phyloP scores from a whole-genome alignment of 1,140 invertebrate genomes.

The Paraescarpia echinospica region DNA sequence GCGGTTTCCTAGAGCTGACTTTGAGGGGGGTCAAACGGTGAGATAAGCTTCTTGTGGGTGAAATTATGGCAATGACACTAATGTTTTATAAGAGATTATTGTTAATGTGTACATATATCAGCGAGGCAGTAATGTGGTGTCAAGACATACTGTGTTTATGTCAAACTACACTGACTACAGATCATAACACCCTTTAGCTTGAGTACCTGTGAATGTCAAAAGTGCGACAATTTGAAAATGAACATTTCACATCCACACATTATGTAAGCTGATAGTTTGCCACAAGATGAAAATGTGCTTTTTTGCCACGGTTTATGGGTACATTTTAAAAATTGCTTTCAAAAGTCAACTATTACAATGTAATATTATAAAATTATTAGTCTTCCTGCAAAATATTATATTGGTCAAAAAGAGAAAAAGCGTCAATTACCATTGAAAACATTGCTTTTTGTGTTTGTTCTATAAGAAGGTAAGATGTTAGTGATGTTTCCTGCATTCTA shows the following conservation, averaged over 20 bases:
- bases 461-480: no score
- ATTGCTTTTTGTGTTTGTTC: no score
- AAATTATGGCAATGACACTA: background rate
- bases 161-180: background rate
- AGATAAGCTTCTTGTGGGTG: background rate
- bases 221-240: background rate
- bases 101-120: background rate
- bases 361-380: no score
- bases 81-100: background rate
- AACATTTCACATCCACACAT: background rate
- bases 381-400: no score
- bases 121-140: background rate
- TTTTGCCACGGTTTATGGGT: no score
- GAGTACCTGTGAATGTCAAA: background rate
- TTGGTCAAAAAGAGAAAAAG: no score
- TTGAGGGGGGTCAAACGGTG: background rate
- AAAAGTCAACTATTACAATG: no score
- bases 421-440: no score
- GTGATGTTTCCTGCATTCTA: no score
- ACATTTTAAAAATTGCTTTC: no score
- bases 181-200: background rate
- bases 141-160: background rate
- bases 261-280: background rate
- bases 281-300: background rate
- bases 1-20: background rate